Base-by-base conservation (phyloP, 2,888 invertebrate species). In the Ectemnius lituratus region DNA sequence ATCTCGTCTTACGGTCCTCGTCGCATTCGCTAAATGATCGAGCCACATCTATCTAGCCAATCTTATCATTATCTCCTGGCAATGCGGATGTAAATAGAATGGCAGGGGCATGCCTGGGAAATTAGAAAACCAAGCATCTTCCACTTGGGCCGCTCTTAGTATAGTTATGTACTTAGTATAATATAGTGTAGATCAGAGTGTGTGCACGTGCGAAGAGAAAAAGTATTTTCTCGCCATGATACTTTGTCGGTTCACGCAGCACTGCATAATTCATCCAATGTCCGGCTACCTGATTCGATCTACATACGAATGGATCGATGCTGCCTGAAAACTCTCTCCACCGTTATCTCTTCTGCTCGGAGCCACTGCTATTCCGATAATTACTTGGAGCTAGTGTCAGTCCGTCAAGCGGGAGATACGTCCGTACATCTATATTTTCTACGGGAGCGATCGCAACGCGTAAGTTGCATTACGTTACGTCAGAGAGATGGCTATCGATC, bases 181-280 rank as follows among this genome's bases (percentile, higher is more conserved):
- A n/a, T n/a, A n/a, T n/a, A 23, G 3, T 23, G 8, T 11, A 8
- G 4, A 6, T 37, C 0, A 37, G 37, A 37, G 37, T 37, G 5
- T 6, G 3, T 37, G 8, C 37, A 11, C 11, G 37, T 45, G 47
- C 16, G 13, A 28, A 16, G 11, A 14, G 20, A 20, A 57, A 20
- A 13, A 58, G 61, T 0, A n/a, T 60, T 58, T 16, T 52, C 52
- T 71, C 57, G n/a, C 56, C 67, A 46, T 28, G 70, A 52, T 47
- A n/a, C 61, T n/a, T 16, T 23, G 49, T 18, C 60, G 56, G 56
- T 56, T 66, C 66, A 14, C 52, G 56, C 49, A 45, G 47, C 18
- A 52, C 27, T 58, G 46, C 59, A 57, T 66, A 70, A 73, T 62
- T 70, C 46, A 57, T 27, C 23, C 62, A 70, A 64, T 45, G 47